Base-by-base conservation (phyloP, 2,113 vertebrate species). In the Neolamprologus toae region DNA sequence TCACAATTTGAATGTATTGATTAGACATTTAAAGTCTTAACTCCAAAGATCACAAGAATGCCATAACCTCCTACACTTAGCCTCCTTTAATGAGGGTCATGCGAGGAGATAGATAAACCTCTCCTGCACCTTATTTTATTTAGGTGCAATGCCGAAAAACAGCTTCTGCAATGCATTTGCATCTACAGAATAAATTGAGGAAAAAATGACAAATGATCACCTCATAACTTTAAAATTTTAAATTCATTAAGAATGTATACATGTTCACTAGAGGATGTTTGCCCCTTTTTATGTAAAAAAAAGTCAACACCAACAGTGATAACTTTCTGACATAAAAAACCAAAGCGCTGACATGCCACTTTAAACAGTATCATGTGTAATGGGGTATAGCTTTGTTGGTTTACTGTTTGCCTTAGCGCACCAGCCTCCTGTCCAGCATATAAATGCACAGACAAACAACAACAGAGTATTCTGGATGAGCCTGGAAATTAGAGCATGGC, bases 401-500 rank as follows among this genome's bases (percentile, higher is more conserved):
- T 33, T 42, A 8, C 63, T 12, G 63, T 85, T 85, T 88, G 80
- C 76, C 81, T 19, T 42, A 10, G 31, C 55, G 40, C 81, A 33
- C 66, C 49, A 35, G 86, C 55, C 86, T 89, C 71, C 80, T 83
- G 86, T 80, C 31, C 42, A 40, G 83, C 28, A 54, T 63, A n/a
- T 26, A 86, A 45, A 84, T 40, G 17, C 84, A 59, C 63, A 80
- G 86, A 78, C 82, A 85, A 61, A 84, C 90, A 86, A 37, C 82
- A 81, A 51, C 83, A 86, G 88, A 88, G 87, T 81, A 7, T 95
- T 96, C 93, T 95, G 89, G 93, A 94, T 93, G 84, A 87, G 82
- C 21, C 92, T 86, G 88, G 91, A 90, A 88, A 92, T 90, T 80
- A 84, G 53, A 79, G 68, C 90, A 59, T 26, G 28, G 80, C 51